Evolutionary conservation across 2,888 invertebrate species (phyloP), one percentile per base, ranked within the genome.

Genomic region (Amblyteles armatorius): DNA sequence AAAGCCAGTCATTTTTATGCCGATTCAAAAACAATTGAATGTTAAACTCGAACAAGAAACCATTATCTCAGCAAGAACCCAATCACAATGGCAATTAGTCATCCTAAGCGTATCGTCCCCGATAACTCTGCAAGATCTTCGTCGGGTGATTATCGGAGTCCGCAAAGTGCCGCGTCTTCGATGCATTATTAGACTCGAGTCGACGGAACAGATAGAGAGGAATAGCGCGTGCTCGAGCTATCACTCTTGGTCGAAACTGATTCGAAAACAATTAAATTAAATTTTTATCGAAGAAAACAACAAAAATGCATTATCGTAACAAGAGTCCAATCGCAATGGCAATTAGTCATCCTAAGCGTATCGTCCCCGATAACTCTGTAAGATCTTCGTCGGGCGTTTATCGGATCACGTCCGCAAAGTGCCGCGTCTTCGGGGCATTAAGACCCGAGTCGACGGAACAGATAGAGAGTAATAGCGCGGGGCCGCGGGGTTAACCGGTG

Each of bases 401-500:
- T 60, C 60, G 26, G 9, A 60, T 29, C 11, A 60, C 29, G 11
- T 57, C 26, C 19, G 74, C 26, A n/a, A 36, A 74, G 44, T 57
- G 60, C 36, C 26, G 16, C 19, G 33, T 16, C 40, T 36, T 5
- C 29, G 60, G 16, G 36, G 74, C 29, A 26, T 40, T 57, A 67
- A 67, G 19, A 48, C 52, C 57, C 29, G 40, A 44, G n/a, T 60
- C 60, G 36, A 67, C n/a, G 50, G 33, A 36, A n/a, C 76, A 36
- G 63, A 65, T 76, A 29, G 33, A 67, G 77, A 52, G 71, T 80
- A 73, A 52, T 82, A 55, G 52, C 67, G 33, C 36, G 55, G 22
- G 77, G 55, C 72, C 40, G 67, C 40, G 73, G 50, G 57, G 73
- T 78, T 79, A 79, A 78, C 79, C 55, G 68, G 79, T 48, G 71